Conservation (phyloP, 2,888 invertebrate genomes). For the Colletes collaris region DNA sequence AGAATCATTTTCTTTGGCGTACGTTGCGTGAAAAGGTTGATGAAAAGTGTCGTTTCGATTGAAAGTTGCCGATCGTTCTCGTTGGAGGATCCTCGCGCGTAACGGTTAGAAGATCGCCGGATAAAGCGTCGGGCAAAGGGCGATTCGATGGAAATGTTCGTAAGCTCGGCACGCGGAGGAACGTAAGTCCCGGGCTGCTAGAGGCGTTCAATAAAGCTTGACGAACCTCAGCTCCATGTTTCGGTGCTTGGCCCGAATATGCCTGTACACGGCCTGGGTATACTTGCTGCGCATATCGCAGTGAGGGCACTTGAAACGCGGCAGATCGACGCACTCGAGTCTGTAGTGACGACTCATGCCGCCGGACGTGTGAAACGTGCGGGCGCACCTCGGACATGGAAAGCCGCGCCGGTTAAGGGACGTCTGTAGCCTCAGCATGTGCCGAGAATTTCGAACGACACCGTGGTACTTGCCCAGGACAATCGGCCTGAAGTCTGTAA, state of each 20-base stretch:
- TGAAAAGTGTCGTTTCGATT: no score
- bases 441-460: conserved; percentile 51
- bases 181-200: no score
- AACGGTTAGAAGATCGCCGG: no score
- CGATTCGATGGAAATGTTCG: no score
- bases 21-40: no score
- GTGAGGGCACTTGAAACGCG: conserved; percentile 76
- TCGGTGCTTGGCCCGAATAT: conserved; percentile 72
- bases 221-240: conserved; percentile 72
- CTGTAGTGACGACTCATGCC: conserved; percentile 75
- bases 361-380: conserved; percentile 71
- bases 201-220: conserved; percentile 68
- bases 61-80: no score
- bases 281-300: conserved; percentile 76
- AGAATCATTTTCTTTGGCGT: no score
- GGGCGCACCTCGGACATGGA: conserved; percentile 73
- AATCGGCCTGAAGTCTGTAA: conserved; percentile 72
- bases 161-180: no score
- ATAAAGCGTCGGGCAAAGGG: no score
- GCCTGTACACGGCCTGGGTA: conserved; percentile 73
- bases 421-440: conserved; percentile 54
- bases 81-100: no score
- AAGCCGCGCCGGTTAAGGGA: conserved; percentile 63
- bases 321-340: conserved; percentile 74
- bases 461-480: conserved; percentile 62